phyloP scores from a whole-genome alignment of 2,113 vertebrate species.

The Eulacestoma nigropectus region DNA sequence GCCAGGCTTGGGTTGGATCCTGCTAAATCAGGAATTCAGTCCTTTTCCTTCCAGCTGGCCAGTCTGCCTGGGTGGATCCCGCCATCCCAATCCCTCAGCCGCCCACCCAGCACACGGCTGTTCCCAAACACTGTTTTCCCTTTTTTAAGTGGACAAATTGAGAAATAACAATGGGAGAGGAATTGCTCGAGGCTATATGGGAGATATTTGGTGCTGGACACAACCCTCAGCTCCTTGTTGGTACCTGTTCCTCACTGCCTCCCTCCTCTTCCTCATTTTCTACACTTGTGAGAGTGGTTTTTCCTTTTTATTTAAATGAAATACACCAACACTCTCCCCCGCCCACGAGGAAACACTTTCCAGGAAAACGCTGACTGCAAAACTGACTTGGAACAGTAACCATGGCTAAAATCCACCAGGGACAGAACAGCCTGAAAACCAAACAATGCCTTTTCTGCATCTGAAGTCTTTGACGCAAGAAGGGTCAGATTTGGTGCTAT shows the following conservation, averaged over 20 bases:
- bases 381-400: not conserved
- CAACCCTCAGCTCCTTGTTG: not conserved
- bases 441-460: not conserved
- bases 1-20: not conserved
- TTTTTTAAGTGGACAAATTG: not conserved
- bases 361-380: not conserved
- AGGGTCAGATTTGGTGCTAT: not conserved
- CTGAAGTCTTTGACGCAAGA: not conserved
- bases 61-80: not conserved
- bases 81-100: not conserved
- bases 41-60: not conserved
- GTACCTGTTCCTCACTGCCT: not conserved
- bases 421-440: not conserved
- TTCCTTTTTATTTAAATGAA: not conserved
- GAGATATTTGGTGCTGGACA: not conserved
- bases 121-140: not conserved
- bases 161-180: not conserved
- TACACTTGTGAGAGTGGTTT: not conserved
- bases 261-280: not conserved
- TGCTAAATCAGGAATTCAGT: not conserved
- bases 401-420: not conserved
- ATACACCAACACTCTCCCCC: not conserved
- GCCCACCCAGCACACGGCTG: not conserved
- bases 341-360: not conserved
- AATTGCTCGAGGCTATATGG: fast-evolving